Base-by-base conservation (phyloP, 2,888 invertebrate genomes). In the Seladonia tumulorum region DNA sequence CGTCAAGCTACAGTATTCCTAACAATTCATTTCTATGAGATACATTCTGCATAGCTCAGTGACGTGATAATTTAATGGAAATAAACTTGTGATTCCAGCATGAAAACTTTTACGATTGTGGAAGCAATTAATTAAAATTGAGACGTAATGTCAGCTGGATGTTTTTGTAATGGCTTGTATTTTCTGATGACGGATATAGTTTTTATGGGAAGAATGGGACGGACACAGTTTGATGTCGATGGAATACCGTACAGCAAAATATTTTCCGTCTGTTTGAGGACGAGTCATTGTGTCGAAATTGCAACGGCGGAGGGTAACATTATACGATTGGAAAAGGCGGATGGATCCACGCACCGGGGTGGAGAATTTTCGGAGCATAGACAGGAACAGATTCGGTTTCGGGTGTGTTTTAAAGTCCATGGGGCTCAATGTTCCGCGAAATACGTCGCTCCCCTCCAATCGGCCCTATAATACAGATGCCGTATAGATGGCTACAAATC, bases 341-440 rank as follows among this genome's bases (percentile, higher is more conserved):
- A 74, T 35, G 29, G 25, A 66, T 16, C 45, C 8, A 25, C 42
- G 76, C 25, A 75, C 53, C 18, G 66, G 66, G 49, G 53, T 72
- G 53, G 42, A 63, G 77, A 76, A 81, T 81, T 89, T 83, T 79
- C 53, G 12, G 18, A 63, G 47, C 73, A 73, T 77, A 81, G 66
- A 71, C 25, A 76, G 74, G 81, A 77, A 88, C 83, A 88, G 82
- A 83, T 86, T 85, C 83, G 76, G 80, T 85, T 90, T 88, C 76
- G 86, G 82, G 76, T 88, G 88, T 91, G 92, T 92, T 93, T 94
- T 93, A 92, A 94, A 94, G 92, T 93, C 93, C 92, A 90, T 91
- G 87, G 91, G 79, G 90, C 89, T 93, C 94, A 94, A 94, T 94
- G 94, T 94, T 91, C 93, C 94, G 94, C 93, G 93, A 94, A 94